Base-by-base conservation (phyloP, 2,888 invertebrate species). In the Chloromyia formosa region DNA sequence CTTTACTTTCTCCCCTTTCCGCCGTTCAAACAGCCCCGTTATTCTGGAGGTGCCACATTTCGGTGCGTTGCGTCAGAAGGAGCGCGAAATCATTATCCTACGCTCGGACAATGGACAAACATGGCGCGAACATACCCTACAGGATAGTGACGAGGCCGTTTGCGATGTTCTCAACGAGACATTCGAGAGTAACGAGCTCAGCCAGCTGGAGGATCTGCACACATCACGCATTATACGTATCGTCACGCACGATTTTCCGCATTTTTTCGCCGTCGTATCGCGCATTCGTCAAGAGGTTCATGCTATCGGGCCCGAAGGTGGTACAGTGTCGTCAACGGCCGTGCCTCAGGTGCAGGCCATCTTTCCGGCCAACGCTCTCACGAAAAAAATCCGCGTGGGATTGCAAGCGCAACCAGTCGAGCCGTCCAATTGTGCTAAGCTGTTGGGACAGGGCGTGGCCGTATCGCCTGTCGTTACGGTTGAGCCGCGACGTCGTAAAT, bases 371-470 rank as follows among this genome's bases (percentile, higher is more conserved):
- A 94, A 94, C 79, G 97, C 99, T 56, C 90, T 99, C 64, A 99
- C 98, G n/a, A 99, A 99, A 88, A 96, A 97, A 85, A 99, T 99
- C 87, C 94, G 96, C 87, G 98, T 99, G 80, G 97, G 97, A 77
- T 89, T 98, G 77, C 97, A 97, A 91, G 98, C 98, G 61, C 98
- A 98, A 87, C 95, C 95, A 75, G 94, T 98, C 77, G 90, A 93
- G 69, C 87, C 93, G n/a, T 93, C 93, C 80, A 88, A 94, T 76
- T 92, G 93, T 68, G 90, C 93, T 14, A 95, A 97, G 83, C 87
- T 96, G 78, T 89, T 98, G 79, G 99, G 98, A 76, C 96, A 98
- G 82, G 94, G 97, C 78, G 98, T 96, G 40, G 96, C 97, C 16
- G 98, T 98, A 27, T 97, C 97, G 75, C 98, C 99, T 45, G 97